Base-by-base conservation (phyloP, 1,140 invertebrate species). In the Panagrolaimus sp. region DNA sequence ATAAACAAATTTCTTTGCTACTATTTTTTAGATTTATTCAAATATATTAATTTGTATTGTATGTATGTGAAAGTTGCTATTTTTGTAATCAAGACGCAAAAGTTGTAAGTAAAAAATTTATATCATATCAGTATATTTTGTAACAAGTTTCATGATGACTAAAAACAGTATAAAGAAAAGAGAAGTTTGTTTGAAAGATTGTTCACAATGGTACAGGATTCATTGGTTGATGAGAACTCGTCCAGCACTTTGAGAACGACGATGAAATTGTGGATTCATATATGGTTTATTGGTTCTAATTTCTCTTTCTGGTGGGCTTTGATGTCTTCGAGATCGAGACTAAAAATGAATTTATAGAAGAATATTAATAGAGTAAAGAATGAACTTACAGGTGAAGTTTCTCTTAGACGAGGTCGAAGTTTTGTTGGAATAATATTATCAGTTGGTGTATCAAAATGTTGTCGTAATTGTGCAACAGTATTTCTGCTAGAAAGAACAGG, bases 221-320 rank as follows among this genome's bases (percentile, higher is more conserved):
- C 44, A 87, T 86, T 1, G 92, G 90, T 65, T 89, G 88, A 79
- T 98, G 95, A 98, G 85, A 92, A 93, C 96, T 16, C 89, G 87
- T 63, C 72, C 63, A 65, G 65, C 45, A 69, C 45, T 75, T 16
- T 38, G 67, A 14, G 72, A 76, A 43, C 75, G 38, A 31, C 76
- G 66, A 20, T 74, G 68, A 66, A 72, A 76, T 25, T 68, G 78
- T 27, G 72, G 63, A 70, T 75, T 74, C 13, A 69, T 63, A 31
- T 69, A 71, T 20, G 68, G 66, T 13, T 53, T 53, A 13, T 64
- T 47, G 5, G 8, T 14, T 2, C 53, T 13, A 13, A 11, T 14
- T n/a, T 43, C 14, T n/a, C 8, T n/a, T n/a, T 25, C n/a, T 25
- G 67, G 38, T 42, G 67, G 67, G 65, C 61, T 67, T n/a, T 67